Conservation (phyloP, 2,888 invertebrate species). For the Erebia ligea region DNA sequence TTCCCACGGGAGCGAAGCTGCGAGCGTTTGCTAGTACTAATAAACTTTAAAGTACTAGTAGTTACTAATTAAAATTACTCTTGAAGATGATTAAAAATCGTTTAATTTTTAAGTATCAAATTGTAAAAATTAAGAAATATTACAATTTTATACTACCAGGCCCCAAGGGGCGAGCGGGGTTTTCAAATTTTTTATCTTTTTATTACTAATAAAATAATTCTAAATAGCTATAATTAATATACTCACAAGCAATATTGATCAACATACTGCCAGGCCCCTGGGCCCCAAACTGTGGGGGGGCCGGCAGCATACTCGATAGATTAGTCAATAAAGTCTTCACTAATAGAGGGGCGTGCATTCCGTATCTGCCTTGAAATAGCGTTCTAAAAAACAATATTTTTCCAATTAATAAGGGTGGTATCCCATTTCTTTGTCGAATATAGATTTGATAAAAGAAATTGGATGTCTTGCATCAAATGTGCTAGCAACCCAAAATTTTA, state of each 20-base stretch:
- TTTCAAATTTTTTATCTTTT: background rate
- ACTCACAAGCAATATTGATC: slow-evolving; percentile 86
- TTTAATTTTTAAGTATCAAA: no score
- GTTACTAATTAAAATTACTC: no score
- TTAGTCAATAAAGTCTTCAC: slow-evolving; percentile 92
- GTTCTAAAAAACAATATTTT: slow-evolving; percentile 60
- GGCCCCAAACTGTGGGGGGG: slow-evolving; percentile 87
- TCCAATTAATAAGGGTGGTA: no score
- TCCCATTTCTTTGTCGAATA: no score
- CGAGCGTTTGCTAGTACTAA: no score
- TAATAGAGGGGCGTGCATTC: slow-evolving; percentile 89
- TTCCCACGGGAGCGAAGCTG: no score
- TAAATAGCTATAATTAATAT: background rate
- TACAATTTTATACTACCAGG: background rate
- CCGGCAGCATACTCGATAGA: slow-evolving; percentile 85
- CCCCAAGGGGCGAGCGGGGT: background rate
- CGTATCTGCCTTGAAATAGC: slow-evolving; percentile 87
- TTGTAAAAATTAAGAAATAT: no score
- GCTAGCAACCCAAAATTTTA: no score
- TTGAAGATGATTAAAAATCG: no score
- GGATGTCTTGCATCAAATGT: no score
- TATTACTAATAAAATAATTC: background rate
- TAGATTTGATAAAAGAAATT: no score
- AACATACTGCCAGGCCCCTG: slow-evolving; percentile 90
- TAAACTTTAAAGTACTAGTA: no score